These are phyloP conservation scores for Dufourea novaeangliae DNA, from an alignment of 1,140 invertebrate species.

Conservation along the genomic window DNA sequence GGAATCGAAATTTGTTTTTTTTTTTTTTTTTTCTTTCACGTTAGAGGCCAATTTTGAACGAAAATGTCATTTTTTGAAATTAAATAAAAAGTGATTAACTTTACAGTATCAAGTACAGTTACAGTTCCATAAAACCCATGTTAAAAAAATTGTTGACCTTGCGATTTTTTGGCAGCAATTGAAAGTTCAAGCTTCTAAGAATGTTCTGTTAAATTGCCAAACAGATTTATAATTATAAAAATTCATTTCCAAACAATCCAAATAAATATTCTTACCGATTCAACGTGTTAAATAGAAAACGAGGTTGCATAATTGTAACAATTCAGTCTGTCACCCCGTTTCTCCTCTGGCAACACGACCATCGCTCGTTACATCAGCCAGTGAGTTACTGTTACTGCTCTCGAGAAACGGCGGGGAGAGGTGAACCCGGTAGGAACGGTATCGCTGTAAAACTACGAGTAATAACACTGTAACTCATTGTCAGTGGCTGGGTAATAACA, in stretches of 20 bases:
- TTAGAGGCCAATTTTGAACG: neutral
- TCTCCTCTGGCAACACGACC: slow-evolving; percentile 2
- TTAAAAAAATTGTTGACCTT: too few relatives aligned
- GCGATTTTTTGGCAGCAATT: too few relatives aligned
- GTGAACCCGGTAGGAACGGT: slow-evolving; percentile 54
- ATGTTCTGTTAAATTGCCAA: too few relatives aligned
- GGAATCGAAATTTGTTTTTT: too few relatives aligned
- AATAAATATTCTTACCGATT: too few relatives aligned
- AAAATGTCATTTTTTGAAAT: neutral
- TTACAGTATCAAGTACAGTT: too few relatives aligned
- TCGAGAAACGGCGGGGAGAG: neutral
- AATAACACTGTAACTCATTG: slow-evolving; percentile 67
- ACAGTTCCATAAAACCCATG: too few relatives aligned
- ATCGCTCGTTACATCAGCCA: slow-evolving; percentile 39
- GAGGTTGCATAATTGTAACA: slow-evolving; percentile 28
- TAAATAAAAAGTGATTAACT: too few relatives aligned
- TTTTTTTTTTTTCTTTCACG: neutral
- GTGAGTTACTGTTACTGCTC: slow-evolving; percentile 43
- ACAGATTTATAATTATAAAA: too few relatives aligned
- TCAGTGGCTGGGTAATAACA: slow-evolving; percentile 55
- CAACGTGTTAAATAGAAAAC: neutral
- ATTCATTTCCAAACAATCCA: too few relatives aligned
- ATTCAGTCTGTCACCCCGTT: slow-evolving; percentile 54
- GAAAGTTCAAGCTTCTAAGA: too few relatives aligned
- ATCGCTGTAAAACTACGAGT: slow-evolving; percentile 58